Base-by-base conservation (phyloP, 2,113 vertebrate genomes). In the Hystrix brachyura region DNA sequence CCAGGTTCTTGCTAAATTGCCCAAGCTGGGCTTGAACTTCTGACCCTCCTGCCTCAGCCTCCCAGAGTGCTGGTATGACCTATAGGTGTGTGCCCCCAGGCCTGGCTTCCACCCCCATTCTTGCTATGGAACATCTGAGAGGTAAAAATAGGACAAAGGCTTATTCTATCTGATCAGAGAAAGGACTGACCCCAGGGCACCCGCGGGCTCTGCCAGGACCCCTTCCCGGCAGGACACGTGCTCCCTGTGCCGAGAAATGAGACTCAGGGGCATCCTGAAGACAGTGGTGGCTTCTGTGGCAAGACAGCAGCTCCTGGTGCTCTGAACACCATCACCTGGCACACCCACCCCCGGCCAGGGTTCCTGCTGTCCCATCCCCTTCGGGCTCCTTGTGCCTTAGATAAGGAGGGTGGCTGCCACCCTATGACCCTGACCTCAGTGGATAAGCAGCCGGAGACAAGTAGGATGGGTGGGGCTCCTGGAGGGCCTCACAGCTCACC, bases 231-330 rank as follows among this genome's bases (percentile, higher is more conserved):
- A n/a, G 43, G 64, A 51, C 14, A 27, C n/a, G 34, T 27, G 38
- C 27, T 29, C 48, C 23, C 43, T 62, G 11, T 7, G 13, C 19
- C 29, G 43, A 43, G 23, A 34, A 84, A 34, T 1, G 7, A 74
- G 27, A n/a, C 18, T 10, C 0, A 0, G 65, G 76, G 27, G 9
- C 0, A 6, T 8, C 80, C 62, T 1, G n/a, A 34, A 38, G 34
- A 43, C 0, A 14, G 46, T 34, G 0, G 0, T 59, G 55, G 85
- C 76, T 60, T 27, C 65, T 25, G 55, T 5, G 3, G 4, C 2
- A 48, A 80, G 71, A 10, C 10, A 15, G 46, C 38, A 7, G 72
- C 65, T 67, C 65, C 60, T 14, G n/a, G 83, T n/a, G 14, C 43
- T 43, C 86, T 17, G 17, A 59, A 48, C 55, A 38, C 17, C 43